Percentiles rank a stretch among this genome's conserved stretches.
These are phyloP conservation scores for Lasius platythorax DNA, from an alignment of 2,888 invertebrate species.

Conservation along the genomic window DNA sequence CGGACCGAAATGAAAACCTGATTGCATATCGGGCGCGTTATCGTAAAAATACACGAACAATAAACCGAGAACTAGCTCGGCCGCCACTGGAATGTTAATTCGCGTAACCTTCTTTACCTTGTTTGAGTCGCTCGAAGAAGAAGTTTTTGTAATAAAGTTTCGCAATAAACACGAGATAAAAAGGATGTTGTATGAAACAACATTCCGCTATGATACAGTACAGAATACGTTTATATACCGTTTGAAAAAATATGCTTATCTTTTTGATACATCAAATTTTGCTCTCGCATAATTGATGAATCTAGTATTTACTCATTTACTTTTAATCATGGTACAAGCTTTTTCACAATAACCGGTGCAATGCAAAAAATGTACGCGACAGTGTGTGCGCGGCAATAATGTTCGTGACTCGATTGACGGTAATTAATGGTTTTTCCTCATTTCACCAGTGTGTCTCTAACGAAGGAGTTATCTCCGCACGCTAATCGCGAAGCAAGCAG, in stretches of 20 bases:
- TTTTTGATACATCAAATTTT: neutral
- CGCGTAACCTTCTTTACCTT: slow-evolving; percentile 44
- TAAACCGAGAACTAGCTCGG: slow-evolving; percentile 38
- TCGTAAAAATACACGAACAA: slow-evolving; percentile 44
- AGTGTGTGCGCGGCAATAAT: slow-evolving; percentile 18
- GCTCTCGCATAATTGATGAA: slow-evolving; percentile 7
- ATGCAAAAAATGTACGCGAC: neutral
- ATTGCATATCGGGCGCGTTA: slow-evolving; percentile 16
- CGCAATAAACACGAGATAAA: slow-evolving; percentile 25
- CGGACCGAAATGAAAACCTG: slow-evolving; percentile 15
- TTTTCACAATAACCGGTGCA: neutral
- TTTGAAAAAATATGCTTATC: slow-evolving; percentile 3
- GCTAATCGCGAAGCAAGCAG: slow-evolving; percentile 35
- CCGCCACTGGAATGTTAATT: slow-evolving; percentile 48
- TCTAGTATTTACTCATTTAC: slow-evolving; percentile 8
- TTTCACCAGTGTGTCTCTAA: slow-evolving; percentile 34
- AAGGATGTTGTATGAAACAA: slow-evolving; percentile 18
- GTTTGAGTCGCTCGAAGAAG: slow-evolving; percentile 16
- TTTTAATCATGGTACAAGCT: neutral
- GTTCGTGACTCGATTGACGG: slow-evolving; percentile 45
- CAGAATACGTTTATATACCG: neutral
- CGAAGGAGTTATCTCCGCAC: slow-evolving; percentile 30
- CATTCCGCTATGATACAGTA: slow-evolving; percentile 4
- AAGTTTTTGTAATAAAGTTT: slow-evolving; percentile 31
- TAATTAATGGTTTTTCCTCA: slow-evolving; percentile 50